These are phyloP conservation scores for Agriopis marginaria DNA, from an alignment of 2,888 invertebrate species.

Conservation along the genomic window DNA sequence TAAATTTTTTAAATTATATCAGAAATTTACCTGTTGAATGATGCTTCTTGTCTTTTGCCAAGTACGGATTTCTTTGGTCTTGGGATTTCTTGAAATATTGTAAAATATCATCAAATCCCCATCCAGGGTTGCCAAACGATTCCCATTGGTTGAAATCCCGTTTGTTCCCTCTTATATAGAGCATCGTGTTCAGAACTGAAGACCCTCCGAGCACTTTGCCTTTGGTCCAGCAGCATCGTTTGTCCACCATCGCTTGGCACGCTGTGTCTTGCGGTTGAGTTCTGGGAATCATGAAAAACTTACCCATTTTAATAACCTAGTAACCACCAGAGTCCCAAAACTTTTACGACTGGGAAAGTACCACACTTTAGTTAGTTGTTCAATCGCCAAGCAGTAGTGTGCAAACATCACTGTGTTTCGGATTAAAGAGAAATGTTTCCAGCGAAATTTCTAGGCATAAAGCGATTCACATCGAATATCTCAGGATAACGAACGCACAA, in stretches of 20 bases:
- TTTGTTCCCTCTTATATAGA: slow-evolving; percentile 95
- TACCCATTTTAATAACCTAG: background rate
- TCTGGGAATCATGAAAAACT: slow-evolving; percentile 76
- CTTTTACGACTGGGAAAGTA: background rate
- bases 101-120: slow-evolving; percentile 93
- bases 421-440: too few species aligned
- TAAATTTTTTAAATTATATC: too few species aligned
- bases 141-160: slow-evolving; percentile 96
- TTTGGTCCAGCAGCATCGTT: slow-evolving; percentile 95
- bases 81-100: slow-evolving; percentile 95
- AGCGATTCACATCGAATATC: too few species aligned
- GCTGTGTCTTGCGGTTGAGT: slow-evolving; percentile 94
- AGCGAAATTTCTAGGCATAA: too few species aligned
- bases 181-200: slow-evolving; percentile 95
- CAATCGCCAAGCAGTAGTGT: too few species aligned
- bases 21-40: slow-evolving; percentile 89
- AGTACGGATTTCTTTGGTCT: slow-evolving; percentile 95
- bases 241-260: slow-evolving; percentile 94
- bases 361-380: background rate
- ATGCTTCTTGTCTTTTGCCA: slow-evolving; percentile 90
- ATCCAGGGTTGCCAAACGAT: slow-evolving; percentile 93
- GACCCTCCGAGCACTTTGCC: slow-evolving; percentile 96
- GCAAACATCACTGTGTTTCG: too few species aligned
- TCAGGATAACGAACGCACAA: too few species aligned
- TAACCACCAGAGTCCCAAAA: background rate